Evolutionary conservation across 1,140 invertebrate species (phyloP).

Genomic region (Anastatus disparis): DNA sequence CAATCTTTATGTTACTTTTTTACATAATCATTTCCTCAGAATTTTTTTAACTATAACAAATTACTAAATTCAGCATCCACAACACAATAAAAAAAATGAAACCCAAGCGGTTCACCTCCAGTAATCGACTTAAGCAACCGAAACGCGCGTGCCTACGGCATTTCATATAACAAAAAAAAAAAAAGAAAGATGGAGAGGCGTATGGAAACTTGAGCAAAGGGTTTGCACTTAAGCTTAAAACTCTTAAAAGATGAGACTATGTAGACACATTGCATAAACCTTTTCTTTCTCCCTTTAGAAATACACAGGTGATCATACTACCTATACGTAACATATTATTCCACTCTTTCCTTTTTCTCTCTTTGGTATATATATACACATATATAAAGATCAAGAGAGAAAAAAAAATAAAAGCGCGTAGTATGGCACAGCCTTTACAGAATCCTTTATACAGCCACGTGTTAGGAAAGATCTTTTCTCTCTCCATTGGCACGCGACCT

Average conservation of each 20-base stretch:
- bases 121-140: neutral
- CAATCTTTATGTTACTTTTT: too few relatives aligned
- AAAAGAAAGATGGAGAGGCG: neutral
- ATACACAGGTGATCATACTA: constrained; percentile 27
- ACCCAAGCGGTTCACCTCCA: too few relatives aligned
- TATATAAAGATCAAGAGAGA: too few relatives aligned
- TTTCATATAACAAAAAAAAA: too few relatives aligned
- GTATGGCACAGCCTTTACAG: neutral
- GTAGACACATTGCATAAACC: neutral
- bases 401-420: constrained; percentile 40
- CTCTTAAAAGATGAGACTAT: neutral
- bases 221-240: constrained; percentile 23
- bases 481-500: constrained; percentile 60
- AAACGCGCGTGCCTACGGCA: neutral
- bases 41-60: too few relatives aligned
- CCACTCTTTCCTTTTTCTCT: too few relatives aligned
- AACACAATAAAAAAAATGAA: too few relatives aligned
- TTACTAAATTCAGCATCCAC: too few relatives aligned
- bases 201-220: constrained; percentile 41
- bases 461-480: too few relatives aligned
- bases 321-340: too few relatives aligned
- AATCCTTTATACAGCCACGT: constrained; percentile 51
- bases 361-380: constrained; percentile 3
- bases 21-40: too few relatives aligned
- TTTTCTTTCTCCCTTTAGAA: too few relatives aligned